Evolutionary conservation across 2,888 invertebrate species (phyloP), one percentile per base, ranked within the genome.

Genomic region (Drosophila infuscata): DNA sequence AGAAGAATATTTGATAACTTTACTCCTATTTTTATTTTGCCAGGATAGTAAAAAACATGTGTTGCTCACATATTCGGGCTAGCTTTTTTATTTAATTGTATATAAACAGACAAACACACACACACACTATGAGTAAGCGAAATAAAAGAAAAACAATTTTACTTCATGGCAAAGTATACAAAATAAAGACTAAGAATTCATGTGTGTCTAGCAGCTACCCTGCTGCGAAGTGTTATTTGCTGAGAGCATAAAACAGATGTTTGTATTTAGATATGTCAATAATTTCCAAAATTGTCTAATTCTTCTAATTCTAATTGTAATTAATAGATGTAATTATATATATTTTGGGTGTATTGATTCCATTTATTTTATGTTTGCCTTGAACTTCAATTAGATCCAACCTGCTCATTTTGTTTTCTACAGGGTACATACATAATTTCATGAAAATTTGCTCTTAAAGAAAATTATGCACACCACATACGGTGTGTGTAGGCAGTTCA

Each of bases 391-490:
- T 33, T 15, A 29, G 9, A 41, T 25, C 60, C 25, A 32, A 25
- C 20, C 29, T 11, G 11, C 20, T 17, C 29, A 17, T 30, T 29
- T 29, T 12, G 20, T 66, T 25, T 17, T 36, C 3, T 61, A 60
- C 56, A 70, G 76, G 75, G 79, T 74, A 65, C 29, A 36, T 25
- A 59, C 62, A 74, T 59, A 46, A 59, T 70, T 74, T 75, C 57
- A 56, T 62, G 58, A 70, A 36, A 46, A 62, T 74, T 62, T 65
- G 33, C 41, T 65, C 38, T 52, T 70, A 57, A 60, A 62, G 51
- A 66, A 69, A 63, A 49, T 53, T 56, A 67, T 56, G 35, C 59
- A 53, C 57, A 56, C 56, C 56, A 74, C 36, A 66, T 17, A 32
- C 49, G 51, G 57, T 60, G 25, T 48, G 62, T 70, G 61, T 51